Base-by-base conservation (phyloP, 2,113 vertebrate species). In the Brevimyrus niger region DNA sequence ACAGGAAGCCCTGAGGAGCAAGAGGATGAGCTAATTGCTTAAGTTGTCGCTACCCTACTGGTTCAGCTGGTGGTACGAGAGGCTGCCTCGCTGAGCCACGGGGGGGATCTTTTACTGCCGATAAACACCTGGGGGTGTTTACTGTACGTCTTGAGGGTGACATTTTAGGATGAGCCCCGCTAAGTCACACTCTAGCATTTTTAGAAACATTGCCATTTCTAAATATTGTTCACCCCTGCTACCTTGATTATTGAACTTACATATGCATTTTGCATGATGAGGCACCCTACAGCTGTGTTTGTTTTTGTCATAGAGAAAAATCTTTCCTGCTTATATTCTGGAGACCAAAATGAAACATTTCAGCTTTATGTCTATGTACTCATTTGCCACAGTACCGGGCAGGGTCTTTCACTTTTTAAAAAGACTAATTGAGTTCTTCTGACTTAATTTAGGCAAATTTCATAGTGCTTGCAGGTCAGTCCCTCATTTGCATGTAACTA, bases 1-100 rank as follows among this genome's bases (percentile, higher is more conserved):
- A 91, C 92, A 92, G 93, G 90, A 92, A 93, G 92, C 93, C 93
- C 92, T 89, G 89, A 89, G 92, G 92, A 92, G 92, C 92, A 93
- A 91, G 73, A 94, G 92, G 86, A 91, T 87, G 88, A 90, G 90
- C 92, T 95, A 95, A 96, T 96, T 95, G 94, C 92, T 93, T 58
- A 91, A 92, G 91, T 91, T 92, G 90, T 92, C 90, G 89, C 89
- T 44, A 6, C 90, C 93, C 93, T 88, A 91, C 91, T 91, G 90
- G 55, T 91, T 89, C 87, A 76, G 89, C 90, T 89, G 87, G 90
- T 87, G 90, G 89, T 88, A 69, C 47, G 69, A 91, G 82, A 55
- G 55, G 87, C n/a, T 27, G 38, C 82, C 82, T 89, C 0, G 76
- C 35, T 65, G 61, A 89, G 90, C n/a, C 10, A 19, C 19, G 6